Evolutionary conservation across 1,140 invertebrate genomes (phyloP).

Genomic region (Zaprionus capensis): DNA sequence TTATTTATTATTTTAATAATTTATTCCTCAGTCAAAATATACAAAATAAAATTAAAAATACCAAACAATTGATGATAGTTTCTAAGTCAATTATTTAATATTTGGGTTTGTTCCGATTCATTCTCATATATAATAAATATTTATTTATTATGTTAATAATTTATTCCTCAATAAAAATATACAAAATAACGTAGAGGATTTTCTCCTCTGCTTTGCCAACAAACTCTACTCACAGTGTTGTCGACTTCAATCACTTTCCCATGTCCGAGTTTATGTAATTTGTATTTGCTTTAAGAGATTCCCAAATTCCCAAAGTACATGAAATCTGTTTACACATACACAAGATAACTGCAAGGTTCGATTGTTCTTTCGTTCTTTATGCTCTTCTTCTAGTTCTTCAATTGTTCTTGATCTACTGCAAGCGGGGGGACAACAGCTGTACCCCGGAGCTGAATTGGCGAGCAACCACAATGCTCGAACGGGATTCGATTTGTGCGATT

Average conservation of each 20-base stretch:
- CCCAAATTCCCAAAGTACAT: background rate
- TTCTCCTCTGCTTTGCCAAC: background rate
- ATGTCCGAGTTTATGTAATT: background rate
- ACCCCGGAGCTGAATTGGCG: background rate
- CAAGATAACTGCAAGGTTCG: background rate
- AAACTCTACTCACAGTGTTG: background rate
- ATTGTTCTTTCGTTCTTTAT: background rate
- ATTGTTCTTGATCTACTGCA: conserved; percentile 3
- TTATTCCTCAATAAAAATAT: too few species aligned
- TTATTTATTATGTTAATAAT: too few species aligned
- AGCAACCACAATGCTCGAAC: conserved; percentile 4
- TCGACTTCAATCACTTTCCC: background rate
- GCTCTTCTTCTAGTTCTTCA: background rate
- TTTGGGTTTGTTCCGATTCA: too few species aligned
- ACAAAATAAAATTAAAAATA: background rate
- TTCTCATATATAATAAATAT: too few species aligned
- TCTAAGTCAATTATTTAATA: too few species aligned
- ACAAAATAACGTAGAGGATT: background rate
- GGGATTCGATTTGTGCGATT: conserved; percentile 10
- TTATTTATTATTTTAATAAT: too few species aligned
- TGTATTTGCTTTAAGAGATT: background rate
- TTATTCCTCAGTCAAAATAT: too few species aligned
- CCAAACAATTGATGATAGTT: too few species aligned
- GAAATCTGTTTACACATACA: background rate
- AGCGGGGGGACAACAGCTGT: background rate